phyloP scores from a whole-genome alignment of 2,797 vertebrate species.

The Rachycentron canadum region DNA sequence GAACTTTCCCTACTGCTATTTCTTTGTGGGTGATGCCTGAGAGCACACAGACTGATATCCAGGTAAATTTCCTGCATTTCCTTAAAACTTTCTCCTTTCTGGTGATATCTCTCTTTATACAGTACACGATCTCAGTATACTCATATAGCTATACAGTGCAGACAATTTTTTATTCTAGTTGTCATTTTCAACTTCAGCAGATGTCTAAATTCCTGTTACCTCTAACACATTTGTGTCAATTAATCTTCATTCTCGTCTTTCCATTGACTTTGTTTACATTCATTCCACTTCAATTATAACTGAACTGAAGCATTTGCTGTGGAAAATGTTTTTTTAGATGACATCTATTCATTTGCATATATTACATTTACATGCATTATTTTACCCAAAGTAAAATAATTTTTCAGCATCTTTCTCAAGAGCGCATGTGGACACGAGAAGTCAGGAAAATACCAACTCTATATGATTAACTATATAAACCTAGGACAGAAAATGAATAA shows the following conservation, averaged over 20 bases:
- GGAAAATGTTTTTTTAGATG: background rate
- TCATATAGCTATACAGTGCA: background rate
- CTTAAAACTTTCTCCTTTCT: background rate
- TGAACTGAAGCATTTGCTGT: background rate
- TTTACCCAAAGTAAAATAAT: background rate
- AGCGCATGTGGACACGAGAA: background rate
- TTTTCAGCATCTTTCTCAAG: background rate
- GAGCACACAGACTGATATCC: background rate
- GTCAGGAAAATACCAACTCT: background rate
- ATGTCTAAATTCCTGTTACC: background rate
- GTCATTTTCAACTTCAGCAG: background rate
- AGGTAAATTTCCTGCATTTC: too few species aligned
- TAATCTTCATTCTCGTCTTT: background rate
- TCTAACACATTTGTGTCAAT: background rate
- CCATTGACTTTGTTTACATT: background rate
- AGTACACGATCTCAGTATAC: background rate
- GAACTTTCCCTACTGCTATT: background rate
- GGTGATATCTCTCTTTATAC: background rate
- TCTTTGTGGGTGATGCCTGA: background rate
- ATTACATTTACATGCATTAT: constrained; percentile 7
- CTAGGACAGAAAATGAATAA: background rate
- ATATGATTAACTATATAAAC: background rate
- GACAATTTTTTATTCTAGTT: background rate
- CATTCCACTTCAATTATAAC: background rate
- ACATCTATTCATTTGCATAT: background rate